Percentiles rank a stretch among this genome's conserved stretches.
Evolutionary conservation across 2,797 vertebrate species (phyloP).

Genomic region (Protonibea diacanthus): DNA sequence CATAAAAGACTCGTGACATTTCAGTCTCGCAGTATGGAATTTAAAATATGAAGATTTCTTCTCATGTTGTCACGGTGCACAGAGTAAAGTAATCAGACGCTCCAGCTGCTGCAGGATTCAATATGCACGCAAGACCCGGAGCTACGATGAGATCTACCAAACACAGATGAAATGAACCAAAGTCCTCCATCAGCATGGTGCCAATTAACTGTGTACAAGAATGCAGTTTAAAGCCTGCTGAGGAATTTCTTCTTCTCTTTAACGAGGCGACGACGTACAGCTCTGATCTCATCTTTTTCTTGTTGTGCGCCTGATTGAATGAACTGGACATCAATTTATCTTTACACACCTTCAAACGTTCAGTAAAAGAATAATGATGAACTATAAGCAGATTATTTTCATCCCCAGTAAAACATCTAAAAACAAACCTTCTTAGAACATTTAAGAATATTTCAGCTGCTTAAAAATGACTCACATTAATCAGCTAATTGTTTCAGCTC

Average conservation of each 20-base stretch:
- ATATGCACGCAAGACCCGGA: constrained; percentile 48
- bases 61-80: constrained; percentile 31
- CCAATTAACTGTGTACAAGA: constrained; percentile 66
- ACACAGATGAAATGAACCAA: constrained; percentile 50
- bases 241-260: constrained; percentile 61
- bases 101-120: constrained; percentile 68
- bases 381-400: no score
- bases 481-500: not conserved
- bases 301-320: rapidly evolving
- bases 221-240: constrained; percentile 49
- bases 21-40: constrained; percentile 17
- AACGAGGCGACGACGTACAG: constrained; percentile 34
- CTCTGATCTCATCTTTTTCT: not conserved
- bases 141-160: constrained; percentile 18
- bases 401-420: no score
- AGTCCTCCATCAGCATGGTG: constrained; percentile 63
- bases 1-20: not conserved
- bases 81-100: constrained; percentile 40
- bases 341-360: not conserved
- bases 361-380: not conserved
- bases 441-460: no score
- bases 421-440: not conserved
- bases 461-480: rapidly evolving
- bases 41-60: constrained; percentile 40
- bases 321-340: not conserved